Evolutionary conservation across 2,797 vertebrate genomes (phyloP).

Genomic region (Synaphobranchus kaupii): DNA sequence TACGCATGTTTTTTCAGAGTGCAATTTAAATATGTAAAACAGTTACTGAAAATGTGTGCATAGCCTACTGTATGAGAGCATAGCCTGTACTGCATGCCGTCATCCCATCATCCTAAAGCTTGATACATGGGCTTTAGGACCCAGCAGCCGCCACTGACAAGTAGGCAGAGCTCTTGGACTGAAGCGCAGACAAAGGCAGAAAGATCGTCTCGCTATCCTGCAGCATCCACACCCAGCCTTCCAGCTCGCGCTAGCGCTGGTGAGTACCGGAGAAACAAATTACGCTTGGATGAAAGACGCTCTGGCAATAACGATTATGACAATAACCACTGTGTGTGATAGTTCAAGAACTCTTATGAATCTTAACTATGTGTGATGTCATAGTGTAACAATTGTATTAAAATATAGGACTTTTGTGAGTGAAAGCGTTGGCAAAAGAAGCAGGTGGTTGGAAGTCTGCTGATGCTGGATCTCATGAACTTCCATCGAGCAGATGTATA

Average conservation of each 20-base stretch:
- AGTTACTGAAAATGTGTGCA: not conserved
- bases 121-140: slow-evolving; percentile 86
- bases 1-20: not conserved
- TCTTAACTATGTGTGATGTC: not conserved
- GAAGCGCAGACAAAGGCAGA: slow-evolving; percentile 93
- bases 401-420: not conserved
- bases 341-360: not conserved
- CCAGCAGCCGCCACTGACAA: slow-evolving; percentile 82
- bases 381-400: not conserved
- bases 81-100: not conserved
- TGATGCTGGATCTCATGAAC: not conserved
- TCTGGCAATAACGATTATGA: not conserved
- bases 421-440: not conserved
- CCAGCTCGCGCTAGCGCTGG: slow-evolving; percentile 74
- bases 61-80: not conserved
- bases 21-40: not conserved
- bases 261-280: slow-evolving; percentile 70
- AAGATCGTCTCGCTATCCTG: slow-evolving; percentile 88
- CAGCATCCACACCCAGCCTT: slow-evolving; percentile 86
- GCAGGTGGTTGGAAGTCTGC: slow-evolving; percentile 56
- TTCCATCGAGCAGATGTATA: not conserved
- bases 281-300: not conserved
- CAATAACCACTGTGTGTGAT: not conserved
- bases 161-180: slow-evolving; percentile 84
- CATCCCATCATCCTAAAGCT: not conserved